Evolutionary conservation across 1,140 invertebrate species (phyloP).

Genomic region (Anastatus disparis): DNA sequence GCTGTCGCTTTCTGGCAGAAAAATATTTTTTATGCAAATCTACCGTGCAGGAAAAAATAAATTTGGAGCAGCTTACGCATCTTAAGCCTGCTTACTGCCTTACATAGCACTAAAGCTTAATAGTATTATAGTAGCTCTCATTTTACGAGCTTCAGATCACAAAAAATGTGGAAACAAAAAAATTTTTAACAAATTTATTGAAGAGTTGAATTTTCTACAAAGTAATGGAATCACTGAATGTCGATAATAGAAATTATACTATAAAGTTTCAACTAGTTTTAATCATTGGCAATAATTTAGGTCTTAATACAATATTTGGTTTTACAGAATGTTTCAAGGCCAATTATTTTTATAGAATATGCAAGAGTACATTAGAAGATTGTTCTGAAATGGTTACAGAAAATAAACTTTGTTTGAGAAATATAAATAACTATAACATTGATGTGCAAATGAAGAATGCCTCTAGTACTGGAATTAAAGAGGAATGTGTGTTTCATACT

Average conservation of each 20-base stretch:
- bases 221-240: background rate
- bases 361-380: background rate
- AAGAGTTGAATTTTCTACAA: background rate
- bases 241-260: too few species aligned
- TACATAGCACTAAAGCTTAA: background rate
- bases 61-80: background rate
- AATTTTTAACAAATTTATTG: background rate
- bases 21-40: too few species aligned
- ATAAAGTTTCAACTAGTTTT: background rate
- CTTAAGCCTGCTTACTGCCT: background rate
- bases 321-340: constrained; percentile 2
- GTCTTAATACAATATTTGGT: too few species aligned
- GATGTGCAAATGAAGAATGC: too few species aligned
- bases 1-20: too few species aligned
- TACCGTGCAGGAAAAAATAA: too few species aligned
- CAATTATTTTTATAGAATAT: background rate
- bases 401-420: constrained; percentile 4
- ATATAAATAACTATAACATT: too few species aligned
- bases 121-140: background rate
- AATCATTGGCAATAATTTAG: too few species aligned
- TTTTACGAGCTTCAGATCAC: background rate
- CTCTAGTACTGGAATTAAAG: background rate
- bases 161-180: background rate
- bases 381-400: background rate
- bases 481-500: background rate